Evolutionary conservation across 1,140 invertebrate genomes (phyloP), one percentile per base, ranked within the genome.

Genomic region (Aphaenogaster rudis): DNA sequence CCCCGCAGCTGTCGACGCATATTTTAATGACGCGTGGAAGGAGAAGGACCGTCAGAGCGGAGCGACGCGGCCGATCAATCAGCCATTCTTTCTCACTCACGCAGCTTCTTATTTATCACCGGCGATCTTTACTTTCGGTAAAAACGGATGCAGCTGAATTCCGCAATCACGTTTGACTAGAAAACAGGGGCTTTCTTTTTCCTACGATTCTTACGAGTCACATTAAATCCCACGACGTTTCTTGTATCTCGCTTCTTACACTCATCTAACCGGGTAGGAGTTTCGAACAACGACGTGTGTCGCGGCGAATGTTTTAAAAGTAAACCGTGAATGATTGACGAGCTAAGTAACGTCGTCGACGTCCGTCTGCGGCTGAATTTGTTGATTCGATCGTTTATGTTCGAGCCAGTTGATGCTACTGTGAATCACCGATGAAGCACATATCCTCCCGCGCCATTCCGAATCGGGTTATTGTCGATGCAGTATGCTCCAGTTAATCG

Each of bases 11-110:
- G 84, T 85, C 87, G 80, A 89, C 90, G 86, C 91, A 93, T 92
- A 92, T 93, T 93, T 92, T 93, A 93, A 93, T 92, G 91, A 91
- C 87, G 69, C 69, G 80, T 63, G 88, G 77, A 91, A 89, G 86
- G 86, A 91, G 79, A 61, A 57, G 66, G 71, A 88, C 45, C 50
- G 39, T 52, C 86, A 64, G 71, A n/a, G 17, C 42, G 28, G 52
- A 11, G n/a, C 57, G 11, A 36, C 81, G 63, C 69, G 86, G 86
- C 88, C 91, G 88, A 91, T 93, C 89, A 88, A 92, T 92, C 88
- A 74, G 28, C 5, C 17, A 52, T 42, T n/a, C 15, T 81, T 28
- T 28, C 50, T n/a, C 36, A 11, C 54, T 81, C 52, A 15, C n/a
- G 15, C 1, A 13, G 2, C 5, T 63, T 48, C 15, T 69, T 36